Evolutionary conservation across 1,140 invertebrate genomes (phyloP), one percentile per base, ranked within the genome.

Genomic region (Metopolophium dirhodum): DNA sequence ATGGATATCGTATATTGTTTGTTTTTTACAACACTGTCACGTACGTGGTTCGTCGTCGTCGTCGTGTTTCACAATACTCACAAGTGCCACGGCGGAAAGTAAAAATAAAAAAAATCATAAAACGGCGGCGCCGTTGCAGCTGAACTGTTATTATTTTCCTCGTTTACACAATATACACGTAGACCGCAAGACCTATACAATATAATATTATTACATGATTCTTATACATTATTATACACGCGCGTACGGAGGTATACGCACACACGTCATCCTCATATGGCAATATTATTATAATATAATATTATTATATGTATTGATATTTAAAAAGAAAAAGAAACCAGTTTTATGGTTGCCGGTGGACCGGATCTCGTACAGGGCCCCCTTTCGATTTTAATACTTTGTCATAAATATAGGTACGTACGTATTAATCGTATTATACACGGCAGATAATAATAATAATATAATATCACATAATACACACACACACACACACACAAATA

Each of bases 341-440:
- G 83, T 86, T 86, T 30, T 85, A 45, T 86, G 83, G 41, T 45
- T 86, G 26, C 23, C 26, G 35, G 22, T 23, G 61, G 30, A 77
- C 61, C 61, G 61, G 61, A 77, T 77, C 61, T 77, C n/a, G n/a
- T 68, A n/a, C n/a, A 4, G 37, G 26, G 8, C 30, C 85, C 45
- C 30, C 18, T 87, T 87, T 87, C 18, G 85, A 87, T 87, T 87
- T 87, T 49, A 87, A 49, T n/a, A 87, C 85, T 87, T 87, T 87
- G 85, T 87, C 85, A 49, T 18, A 87, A 87, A 11, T 41, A 26
- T 2, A 83, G 4, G 85, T 86, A 26, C 23, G 41, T n/a, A 49
- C 45, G 85, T 87, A 83, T 77, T n/a, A 77, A 77, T 77, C 30
- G 61, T 77, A 77, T 77, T 77, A 77, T 77, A 77, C 61, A n/a